Conservation (phyloP, 2,888 invertebrate species). For the Drosophila suboccidentalis region DNA sequence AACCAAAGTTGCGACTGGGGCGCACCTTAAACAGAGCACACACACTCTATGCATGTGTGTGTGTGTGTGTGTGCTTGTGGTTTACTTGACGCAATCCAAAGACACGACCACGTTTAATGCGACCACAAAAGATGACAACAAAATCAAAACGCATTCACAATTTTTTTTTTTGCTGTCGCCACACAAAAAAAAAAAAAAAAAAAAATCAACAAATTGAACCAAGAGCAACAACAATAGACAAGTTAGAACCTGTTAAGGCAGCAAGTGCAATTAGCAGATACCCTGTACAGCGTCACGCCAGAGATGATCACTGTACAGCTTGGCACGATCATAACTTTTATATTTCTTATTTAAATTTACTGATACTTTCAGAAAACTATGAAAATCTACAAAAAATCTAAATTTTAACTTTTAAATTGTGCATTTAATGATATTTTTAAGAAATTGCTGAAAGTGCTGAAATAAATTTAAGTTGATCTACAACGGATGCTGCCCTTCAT, state of each 20-base stretch:
- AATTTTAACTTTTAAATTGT: not conserved
- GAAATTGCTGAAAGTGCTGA: too few species aligned
- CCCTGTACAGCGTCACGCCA: not conserved
- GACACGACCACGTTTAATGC: slow-evolving; percentile 39
- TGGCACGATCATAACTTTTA: not conserved
- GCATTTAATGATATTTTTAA: not conserved
- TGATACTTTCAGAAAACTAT: not conserved
- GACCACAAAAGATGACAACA: slow-evolving; percentile 67
- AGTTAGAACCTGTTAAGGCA: not conserved
- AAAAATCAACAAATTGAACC: slow-evolving; percentile 23
- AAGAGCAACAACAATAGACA: slow-evolving; percentile 13
- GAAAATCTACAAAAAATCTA: too few species aligned
- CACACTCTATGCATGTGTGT: slow-evolving; percentile 17
- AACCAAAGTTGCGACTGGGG: slow-evolving; percentile 71
- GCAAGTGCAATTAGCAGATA: slow-evolving; percentile 2
- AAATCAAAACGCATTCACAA: slow-evolving; percentile 63
- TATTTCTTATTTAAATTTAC: not conserved
- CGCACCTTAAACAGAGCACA: slow-evolving; percentile 63
- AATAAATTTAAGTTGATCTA: not conserved
- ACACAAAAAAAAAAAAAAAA: slow-evolving; percentile 16
- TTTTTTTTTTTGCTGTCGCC: slow-evolving; percentile 3
- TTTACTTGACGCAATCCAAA: slow-evolving; percentile 72
- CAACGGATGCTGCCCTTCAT: not conserved
- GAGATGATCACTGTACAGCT: not conserved
- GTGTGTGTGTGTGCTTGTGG: slow-evolving; percentile 38